Percentiles rank a stretch among this genome's conserved stretches.
These are phyloP conservation scores for Drosophila asahinai DNA, from an alignment of 1,140 invertebrate genomes.

Conservation along the genomic window DNA sequence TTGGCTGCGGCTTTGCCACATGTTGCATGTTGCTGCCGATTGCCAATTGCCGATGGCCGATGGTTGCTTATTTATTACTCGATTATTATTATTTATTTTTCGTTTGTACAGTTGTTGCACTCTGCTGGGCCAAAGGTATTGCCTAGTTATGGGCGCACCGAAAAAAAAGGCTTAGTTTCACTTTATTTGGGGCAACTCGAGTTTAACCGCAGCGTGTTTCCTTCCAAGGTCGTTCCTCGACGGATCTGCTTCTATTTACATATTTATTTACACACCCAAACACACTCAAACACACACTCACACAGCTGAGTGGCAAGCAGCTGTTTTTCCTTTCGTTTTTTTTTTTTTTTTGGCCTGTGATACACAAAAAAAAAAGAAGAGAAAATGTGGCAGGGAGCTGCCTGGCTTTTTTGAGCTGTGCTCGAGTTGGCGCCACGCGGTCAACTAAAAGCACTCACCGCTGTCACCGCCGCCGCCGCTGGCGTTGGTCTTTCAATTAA, in stretches of 20 bases:
- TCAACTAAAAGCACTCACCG: conserved; percentile 51
- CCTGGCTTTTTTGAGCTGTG: conserved; percentile 43
- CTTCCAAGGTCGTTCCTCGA: conserved; percentile 56
- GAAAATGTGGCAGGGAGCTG: neutral
- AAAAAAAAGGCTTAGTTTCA: conserved; percentile 8
- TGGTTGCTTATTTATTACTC: conserved; percentile 23
- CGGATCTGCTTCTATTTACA: conserved; percentile 46
- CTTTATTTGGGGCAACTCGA: conserved; percentile 9
- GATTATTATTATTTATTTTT: conserved; percentile 8
- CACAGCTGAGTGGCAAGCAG: conserved; percentile 55
- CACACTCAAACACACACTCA: conserved; percentile 3
- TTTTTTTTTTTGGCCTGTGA: neutral
- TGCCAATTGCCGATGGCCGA: conserved; percentile 23
- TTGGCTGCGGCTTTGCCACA: conserved; percentile 42
- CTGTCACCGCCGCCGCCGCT: conserved; percentile 11
- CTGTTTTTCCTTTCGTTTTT: conserved; percentile 40
- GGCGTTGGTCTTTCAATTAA: conserved; percentile 63
- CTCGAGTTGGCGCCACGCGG: conserved; percentile 70
- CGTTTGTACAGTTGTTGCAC: conserved; percentile 5
- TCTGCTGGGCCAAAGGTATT: conserved; percentile 7
- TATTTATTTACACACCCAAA: conserved; percentile 5
- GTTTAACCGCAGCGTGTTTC: conserved; percentile 37
- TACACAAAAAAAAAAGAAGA: conserved; percentile 9
- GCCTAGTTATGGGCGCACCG: conserved; percentile 42
- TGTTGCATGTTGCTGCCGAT: conserved; percentile 49